These are phyloP conservation scores for Panagrolaimus sp. DNA, from an alignment of 1,140 invertebrate genomes.

Conservation along the genomic window DNA sequence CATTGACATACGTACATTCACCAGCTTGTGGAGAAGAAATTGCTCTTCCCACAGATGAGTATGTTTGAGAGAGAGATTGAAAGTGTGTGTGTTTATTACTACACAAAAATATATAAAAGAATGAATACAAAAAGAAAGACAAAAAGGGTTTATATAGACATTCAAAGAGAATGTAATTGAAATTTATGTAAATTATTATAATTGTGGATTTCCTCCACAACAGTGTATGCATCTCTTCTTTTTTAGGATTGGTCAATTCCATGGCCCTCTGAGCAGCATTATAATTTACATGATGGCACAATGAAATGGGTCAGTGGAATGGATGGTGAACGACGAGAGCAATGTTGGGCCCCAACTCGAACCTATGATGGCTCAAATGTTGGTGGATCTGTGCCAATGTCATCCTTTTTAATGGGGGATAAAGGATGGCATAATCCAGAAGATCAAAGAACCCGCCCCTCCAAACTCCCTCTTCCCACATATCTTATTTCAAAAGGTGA, in stretches of 20 bases:
- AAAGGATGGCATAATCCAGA: conserved; percentile 55
- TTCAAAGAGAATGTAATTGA: too few relatives aligned
- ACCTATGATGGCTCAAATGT: conserved; percentile 50
- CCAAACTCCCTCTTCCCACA: conserved; percentile 37
- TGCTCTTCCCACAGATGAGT: too few relatives aligned
- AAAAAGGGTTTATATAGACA: too few relatives aligned
- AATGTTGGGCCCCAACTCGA: conserved; percentile 55
- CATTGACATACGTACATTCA: too few relatives aligned
- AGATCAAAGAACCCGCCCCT: conserved; percentile 44
- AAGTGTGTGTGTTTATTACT: too few relatives aligned
- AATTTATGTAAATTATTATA: too few relatives aligned
- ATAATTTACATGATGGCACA: conserved; percentile 48
- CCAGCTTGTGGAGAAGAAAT: too few relatives aligned
- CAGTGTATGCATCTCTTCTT: background rate
- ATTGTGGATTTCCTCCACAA: too few relatives aligned
- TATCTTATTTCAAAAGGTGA: conserved; percentile 34
- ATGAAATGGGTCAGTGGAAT: conserved; percentile 58
- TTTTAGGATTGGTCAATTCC: conserved; percentile 54
- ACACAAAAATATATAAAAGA: too few relatives aligned
- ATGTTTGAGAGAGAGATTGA: too few relatives aligned
- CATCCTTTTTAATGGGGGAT: conserved; percentile 48
- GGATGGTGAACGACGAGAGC: conserved; percentile 35
- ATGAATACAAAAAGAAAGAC: too few relatives aligned
- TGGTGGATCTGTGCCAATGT: conserved; percentile 52
- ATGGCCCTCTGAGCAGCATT: conserved; percentile 47